Conservation (phyloP, 2,113 vertebrate genomes). For the Dicentrarchus labrax region DNA sequence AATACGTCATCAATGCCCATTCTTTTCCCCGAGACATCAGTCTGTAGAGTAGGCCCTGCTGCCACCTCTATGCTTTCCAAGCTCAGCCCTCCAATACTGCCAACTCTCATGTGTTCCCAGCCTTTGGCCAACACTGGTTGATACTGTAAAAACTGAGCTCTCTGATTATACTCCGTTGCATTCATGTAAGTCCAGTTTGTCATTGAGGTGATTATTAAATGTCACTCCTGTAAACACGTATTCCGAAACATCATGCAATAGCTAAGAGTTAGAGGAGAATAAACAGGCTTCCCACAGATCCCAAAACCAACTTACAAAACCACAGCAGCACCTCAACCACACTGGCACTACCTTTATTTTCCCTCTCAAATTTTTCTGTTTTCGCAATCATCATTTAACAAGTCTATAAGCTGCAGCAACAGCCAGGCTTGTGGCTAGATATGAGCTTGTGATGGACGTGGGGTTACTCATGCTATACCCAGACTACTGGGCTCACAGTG, state of each 20-base stretch:
- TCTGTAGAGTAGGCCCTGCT: conserved; percentile 19
- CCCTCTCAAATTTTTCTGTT: conserved; percentile 58
- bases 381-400: conserved; percentile 75
- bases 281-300: conserved; percentile 50
- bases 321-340: conserved; percentile 50
- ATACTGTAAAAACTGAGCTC: conserved; percentile 21
- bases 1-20: background rate
- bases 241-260: conserved; percentile 10
- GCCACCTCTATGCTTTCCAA: conserved; percentile 42
- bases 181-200: conserved; percentile 9
- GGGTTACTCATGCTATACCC: conserved; percentile 58
- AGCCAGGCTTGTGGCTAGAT: conserved; percentile 48
- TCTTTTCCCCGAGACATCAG: conserved; percentile 1
- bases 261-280: conserved; percentile 31
- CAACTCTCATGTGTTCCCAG: conserved; percentile 45
- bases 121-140: conserved; percentile 3
- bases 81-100: conserved; percentile 32
- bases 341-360: conserved; percentile 50
- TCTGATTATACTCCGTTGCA: background rate
- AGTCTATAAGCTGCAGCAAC: conserved; percentile 46
- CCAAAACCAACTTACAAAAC: conserved; percentile 75
- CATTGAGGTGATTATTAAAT: conserved; percentile 31
- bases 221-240: conserved; percentile 31
- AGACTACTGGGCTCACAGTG: conserved; percentile 65
- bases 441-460: conserved; percentile 56